phyloP scores from a whole-genome alignment of 1,140 invertebrate genomes.

The Bombus turneri region DNA sequence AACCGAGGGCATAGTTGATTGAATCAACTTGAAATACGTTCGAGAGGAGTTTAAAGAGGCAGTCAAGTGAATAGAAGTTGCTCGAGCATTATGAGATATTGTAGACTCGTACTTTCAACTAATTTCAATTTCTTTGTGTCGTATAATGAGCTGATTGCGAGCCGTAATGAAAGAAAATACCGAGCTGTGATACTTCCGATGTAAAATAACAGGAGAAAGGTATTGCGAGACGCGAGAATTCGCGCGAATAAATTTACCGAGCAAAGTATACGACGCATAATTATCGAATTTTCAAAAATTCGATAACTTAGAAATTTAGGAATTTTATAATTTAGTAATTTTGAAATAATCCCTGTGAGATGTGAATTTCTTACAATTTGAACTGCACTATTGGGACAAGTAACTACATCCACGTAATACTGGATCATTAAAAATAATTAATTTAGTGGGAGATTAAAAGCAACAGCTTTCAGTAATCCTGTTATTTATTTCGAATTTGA shows the following conservation, averaged over 20 bases:
- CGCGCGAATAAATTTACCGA: too few species aligned
- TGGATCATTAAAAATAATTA: background rate
- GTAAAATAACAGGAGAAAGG: background rate
- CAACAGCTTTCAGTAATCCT: background rate
- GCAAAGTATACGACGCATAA: too few species aligned
- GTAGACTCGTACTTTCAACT: background rate
- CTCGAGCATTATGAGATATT: background rate
- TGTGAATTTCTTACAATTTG: background rate
- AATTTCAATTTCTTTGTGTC: background rate
- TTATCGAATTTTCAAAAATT: background rate
- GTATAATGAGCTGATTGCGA: background rate
- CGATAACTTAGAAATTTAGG: background rate
- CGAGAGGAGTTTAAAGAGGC: background rate
- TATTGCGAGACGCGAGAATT: background rate
- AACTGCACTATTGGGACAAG: background rate
- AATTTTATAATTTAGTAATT: too few species aligned
- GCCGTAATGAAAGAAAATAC: background rate
- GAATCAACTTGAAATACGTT: background rate
- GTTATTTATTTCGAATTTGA: rapidly evolving
- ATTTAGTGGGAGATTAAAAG: rapidly evolving
- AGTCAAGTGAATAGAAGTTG: background rate
- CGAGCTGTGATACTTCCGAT: too few species aligned
- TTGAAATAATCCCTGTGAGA: background rate
- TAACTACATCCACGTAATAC: too few species aligned
- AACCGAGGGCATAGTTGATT: background rate